Evolutionary conservation across 2,888 invertebrate species (phyloP).

Genomic region (Craniophora ligustri): DNA sequence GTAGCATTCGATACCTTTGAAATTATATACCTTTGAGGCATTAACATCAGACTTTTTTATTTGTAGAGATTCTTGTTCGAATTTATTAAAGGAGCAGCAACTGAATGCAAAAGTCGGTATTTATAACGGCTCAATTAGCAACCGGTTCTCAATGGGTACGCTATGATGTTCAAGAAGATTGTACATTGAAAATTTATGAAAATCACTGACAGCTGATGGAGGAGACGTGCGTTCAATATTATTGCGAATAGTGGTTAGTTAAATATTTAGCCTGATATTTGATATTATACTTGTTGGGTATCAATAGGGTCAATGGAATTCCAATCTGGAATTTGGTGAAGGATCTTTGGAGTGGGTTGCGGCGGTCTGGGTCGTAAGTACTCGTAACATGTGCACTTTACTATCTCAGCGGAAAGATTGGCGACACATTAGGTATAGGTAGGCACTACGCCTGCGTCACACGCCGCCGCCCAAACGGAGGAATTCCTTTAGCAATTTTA

Average conservation of each 20-base stretch:
- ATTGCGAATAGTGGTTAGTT: conserved; percentile 6
- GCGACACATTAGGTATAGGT: conserved; percentile 62
- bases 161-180: conserved; percentile 63
- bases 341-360: conserved; percentile 28
- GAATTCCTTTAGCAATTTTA: conserved; percentile 65
- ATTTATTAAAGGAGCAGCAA: conserved; percentile 56
- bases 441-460: conserved; percentile 43
- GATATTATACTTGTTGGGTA: conserved; percentile 21
- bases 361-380: conserved; percentile 58
- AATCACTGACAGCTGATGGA: conserved; percentile 63
- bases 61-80: conserved; percentile 44
- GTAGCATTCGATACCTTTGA: conserved; percentile 67
- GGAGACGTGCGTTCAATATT: conserved; percentile 10
- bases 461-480: conserved; percentile 47
- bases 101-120: conserved; percentile 64
- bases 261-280: conserved; percentile 23
- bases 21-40: conserved; percentile 63
- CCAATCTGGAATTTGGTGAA: conserved; percentile 21
- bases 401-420: conserved; percentile 61
- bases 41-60: conserved; percentile 52
- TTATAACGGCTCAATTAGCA: conserved; percentile 72
- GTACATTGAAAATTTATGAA: conserved; percentile 67
- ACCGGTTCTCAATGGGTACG: conserved; percentile 58
- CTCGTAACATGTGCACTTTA: conserved; percentile 78
- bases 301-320: conserved; percentile 31